Conservation (phyloP, 1,140 invertebrate genomes). For the Anastrepha ludens region DNA sequence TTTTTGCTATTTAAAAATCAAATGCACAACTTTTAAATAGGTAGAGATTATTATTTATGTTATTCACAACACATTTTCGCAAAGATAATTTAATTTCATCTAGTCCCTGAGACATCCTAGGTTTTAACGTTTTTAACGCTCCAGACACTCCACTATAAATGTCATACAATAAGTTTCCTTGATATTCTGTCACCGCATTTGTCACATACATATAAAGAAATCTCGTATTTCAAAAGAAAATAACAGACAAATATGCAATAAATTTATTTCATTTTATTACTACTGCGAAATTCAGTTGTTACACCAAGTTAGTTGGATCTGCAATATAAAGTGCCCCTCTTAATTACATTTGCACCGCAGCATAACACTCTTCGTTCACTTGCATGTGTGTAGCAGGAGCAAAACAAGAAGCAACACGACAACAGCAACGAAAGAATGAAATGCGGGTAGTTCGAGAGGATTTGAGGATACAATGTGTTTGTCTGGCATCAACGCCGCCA, state of each 20-base stretch:
- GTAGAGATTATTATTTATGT: too few species aligned
- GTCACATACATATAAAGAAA: background rate
- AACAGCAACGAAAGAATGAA: conserved; percentile 23
- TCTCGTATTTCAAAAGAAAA: background rate
- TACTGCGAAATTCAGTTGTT: background rate
- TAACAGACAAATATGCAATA: background rate
- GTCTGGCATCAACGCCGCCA: background rate
- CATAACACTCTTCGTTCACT: background rate
- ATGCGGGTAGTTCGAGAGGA: conserved; percentile 1
- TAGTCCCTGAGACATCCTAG: too few species aligned
- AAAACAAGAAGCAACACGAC: background rate
- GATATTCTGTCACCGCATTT: background rate
- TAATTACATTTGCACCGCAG: conserved; percentile 43
- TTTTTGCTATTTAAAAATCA: too few species aligned
- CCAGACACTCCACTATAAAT: too few species aligned
- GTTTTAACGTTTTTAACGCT: too few species aligned
- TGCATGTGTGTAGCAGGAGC: background rate
- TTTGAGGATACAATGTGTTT: background rate
- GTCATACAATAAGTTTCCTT: background rate
- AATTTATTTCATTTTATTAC: conserved; percentile 27
- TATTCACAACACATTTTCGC: too few species aligned
- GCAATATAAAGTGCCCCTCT: conserved; percentile 5
- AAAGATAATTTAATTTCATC: too few species aligned
- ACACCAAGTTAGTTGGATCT: background rate
- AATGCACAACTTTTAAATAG: too few species aligned